Evolutionary conservation across 2,888 invertebrate genomes (phyloP).

Genomic region (Dryococelus australis): DNA sequence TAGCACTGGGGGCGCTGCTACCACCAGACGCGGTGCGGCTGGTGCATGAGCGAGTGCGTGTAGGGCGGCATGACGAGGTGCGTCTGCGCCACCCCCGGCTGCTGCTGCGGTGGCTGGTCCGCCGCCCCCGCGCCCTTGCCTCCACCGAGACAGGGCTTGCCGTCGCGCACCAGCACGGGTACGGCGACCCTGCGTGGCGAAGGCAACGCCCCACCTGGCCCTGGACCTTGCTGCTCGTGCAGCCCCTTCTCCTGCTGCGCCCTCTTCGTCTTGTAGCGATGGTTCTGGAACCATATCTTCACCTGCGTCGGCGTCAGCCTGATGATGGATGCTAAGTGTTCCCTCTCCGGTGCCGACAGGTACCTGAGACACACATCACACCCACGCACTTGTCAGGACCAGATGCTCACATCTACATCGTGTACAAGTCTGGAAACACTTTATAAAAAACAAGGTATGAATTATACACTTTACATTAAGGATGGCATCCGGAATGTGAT

Average conservation of each 20-base stretch:
- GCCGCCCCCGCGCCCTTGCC: constrained; percentile 52
- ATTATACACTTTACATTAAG: too few species aligned
- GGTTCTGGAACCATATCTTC: constrained; percentile 99
- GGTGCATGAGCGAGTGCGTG: constrained; percentile 59
- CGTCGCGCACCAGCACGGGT: constrained; percentile 92
- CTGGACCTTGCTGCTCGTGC: constrained; percentile 65
- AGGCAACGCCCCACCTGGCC: constrained; percentile 60
- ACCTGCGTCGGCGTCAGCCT: constrained; percentile 94
- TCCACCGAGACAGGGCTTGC: constrained; percentile 81
- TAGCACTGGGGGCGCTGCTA: constrained; percentile 45
- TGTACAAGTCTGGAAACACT: too few species aligned
- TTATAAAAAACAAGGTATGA: too few species aligned
- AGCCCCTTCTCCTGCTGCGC: constrained; percentile 92
- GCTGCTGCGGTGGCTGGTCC: constrained; percentile 48
- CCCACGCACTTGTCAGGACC: too few species aligned
- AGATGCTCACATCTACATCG: too few species aligned
- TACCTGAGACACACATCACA: constrained; percentile 66
- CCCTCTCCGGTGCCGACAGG: constrained; percentile 96
- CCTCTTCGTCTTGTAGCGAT: constrained; percentile 98
- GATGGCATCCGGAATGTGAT: too few species aligned
- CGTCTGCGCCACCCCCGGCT: constrained; percentile 50
- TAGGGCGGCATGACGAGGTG: constrained; percentile 52
- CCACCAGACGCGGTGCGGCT: constrained; percentile 59
- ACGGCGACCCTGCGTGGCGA: constrained; percentile 59
- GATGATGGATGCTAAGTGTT: constrained; percentile 94